These are phyloP conservation scores for Castor canadensis DNA, from an alignment of 2,113 vertebrate genomes.

Conservation along the genomic window DNA sequence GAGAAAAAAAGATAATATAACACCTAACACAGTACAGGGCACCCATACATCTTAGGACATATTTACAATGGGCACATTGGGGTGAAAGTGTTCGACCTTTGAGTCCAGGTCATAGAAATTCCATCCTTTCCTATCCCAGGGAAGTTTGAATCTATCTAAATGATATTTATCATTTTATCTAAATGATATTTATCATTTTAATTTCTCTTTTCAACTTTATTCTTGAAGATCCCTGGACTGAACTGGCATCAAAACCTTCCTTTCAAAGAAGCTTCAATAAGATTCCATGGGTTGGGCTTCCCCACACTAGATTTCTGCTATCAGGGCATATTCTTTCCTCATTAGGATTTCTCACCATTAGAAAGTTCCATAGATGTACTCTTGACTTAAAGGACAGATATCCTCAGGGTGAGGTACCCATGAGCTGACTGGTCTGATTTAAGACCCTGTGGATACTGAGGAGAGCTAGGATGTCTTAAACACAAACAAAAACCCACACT, in stretches of 20 bases:
- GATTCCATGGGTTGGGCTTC: fast-evolving
- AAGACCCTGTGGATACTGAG: fast-evolving
- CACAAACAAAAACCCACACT: not conserved
- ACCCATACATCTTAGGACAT: fast-evolving
- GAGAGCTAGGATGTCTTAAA: not conserved
- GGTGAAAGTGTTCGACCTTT: fast-evolving
- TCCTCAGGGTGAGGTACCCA: fast-evolving
- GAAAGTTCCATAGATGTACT: not conserved
- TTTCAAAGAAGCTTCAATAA: not conserved
- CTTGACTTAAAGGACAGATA: not conserved
- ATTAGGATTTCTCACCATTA: not conserved
- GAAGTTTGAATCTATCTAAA: not conserved
- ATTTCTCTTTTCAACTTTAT: not conserved
- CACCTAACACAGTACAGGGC: no score
- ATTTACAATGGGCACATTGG: fast-evolving
- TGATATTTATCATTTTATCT: no score
- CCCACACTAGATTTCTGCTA: not conserved
- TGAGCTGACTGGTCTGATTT: not conserved
- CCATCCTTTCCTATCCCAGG: not conserved
- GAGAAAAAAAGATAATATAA: fast-evolving
- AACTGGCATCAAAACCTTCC: not conserved
- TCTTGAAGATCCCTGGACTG: not conserved
- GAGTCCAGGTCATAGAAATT: not conserved
- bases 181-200: not conserved
- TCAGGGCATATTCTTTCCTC: not conserved